A percentile compares a stretch with the other conserved stretches of the same genome.
phyloP scores from a whole-genome alignment of 2,888 invertebrate genomes.

The Agrilus mali region DNA sequence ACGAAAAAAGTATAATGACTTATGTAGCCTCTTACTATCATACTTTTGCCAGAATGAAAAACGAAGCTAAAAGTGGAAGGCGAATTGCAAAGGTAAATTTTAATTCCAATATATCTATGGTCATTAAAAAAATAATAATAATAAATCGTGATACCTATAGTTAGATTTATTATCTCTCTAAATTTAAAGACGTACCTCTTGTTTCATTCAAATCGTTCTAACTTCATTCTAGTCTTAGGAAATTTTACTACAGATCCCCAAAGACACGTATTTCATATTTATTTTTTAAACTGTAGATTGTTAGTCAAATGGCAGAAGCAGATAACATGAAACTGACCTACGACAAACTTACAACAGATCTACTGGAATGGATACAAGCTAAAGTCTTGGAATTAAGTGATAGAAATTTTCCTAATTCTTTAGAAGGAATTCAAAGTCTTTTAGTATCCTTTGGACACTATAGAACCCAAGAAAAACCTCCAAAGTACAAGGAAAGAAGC shows the following conservation, averaged over 20 bases:
- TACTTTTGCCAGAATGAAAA: constrained; percentile 98
- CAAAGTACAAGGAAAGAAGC: constrained; percentile 93
- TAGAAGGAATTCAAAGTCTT: constrained; percentile 89
- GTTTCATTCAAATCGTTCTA: too few relatives aligned
- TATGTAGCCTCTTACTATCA: constrained; percentile 99
- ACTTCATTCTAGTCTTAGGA: too few relatives aligned
- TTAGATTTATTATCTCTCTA: too few relatives aligned
- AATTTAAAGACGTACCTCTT: too few relatives aligned
- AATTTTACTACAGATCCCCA: too few relatives aligned
- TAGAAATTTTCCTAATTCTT: constrained; percentile 81
- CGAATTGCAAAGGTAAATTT: constrained; percentile 86
- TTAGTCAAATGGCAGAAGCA: constrained; percentile 90
- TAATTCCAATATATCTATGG: constrained; percentile 11
- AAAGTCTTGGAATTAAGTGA: constrained; percentile 76
- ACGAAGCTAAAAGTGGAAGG: constrained; percentile 93
- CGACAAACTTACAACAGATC: constrained; percentile 66
- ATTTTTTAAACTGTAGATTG: constrained; percentile 51
- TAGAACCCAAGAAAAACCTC: constrained; percentile 93
- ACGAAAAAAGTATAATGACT: constrained; percentile 98
- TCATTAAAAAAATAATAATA: too few relatives aligned
- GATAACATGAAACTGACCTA: constrained; percentile 87
- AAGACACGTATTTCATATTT: constrained; percentile 2
- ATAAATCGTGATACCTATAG: too few relatives aligned
- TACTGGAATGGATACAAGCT: constrained; percentile 86
- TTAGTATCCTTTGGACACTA: constrained; percentile 87